Evolutionary conservation across 2,888 invertebrate genomes (phyloP).

Genomic region (Panzeria rudis): DNA sequence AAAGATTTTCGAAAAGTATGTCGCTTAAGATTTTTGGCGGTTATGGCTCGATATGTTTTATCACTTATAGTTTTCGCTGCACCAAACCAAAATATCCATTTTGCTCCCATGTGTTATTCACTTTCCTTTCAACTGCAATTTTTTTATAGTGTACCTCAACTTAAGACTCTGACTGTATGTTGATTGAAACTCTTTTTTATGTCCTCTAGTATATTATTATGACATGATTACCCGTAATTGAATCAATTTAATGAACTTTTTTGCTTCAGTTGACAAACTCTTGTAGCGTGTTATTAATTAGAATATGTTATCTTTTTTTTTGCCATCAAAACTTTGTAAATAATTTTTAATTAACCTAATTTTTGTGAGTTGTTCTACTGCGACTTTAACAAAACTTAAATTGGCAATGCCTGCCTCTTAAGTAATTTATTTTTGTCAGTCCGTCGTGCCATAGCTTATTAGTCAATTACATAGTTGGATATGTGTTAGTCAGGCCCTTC

Average conservation of each 20-base stretch:
- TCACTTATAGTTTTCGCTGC: no score
- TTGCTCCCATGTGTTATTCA: no score
- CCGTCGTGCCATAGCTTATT: conserved; percentile 56
- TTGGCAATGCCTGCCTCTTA: conserved; percentile 51
- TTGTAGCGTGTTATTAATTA: not conserved
- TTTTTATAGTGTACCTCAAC: no score
- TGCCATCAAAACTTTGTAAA: conserved; percentile 42
- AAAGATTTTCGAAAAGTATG: no score
- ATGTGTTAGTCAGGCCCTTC: conserved; percentile 13
- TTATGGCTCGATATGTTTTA: no score
- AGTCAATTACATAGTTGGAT: conserved; percentile 34
- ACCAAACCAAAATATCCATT: no score
- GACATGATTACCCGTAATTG: not conserved
- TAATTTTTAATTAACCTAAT: conserved; percentile 71
- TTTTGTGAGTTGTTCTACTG: conserved; percentile 45
- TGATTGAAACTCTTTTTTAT: not conserved
- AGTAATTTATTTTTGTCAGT: conserved; percentile 50
- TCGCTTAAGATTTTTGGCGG: no score
- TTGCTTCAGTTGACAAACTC: conserved; percentile 1
- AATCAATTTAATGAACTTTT: conserved; percentile 20
- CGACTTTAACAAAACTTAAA: conserved; percentile 41
- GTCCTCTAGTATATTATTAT: not conserved
- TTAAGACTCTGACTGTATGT: not conserved
- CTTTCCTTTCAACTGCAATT: not conserved
- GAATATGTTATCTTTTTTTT: conserved; percentile 17